These are phyloP conservation scores for Phrynosoma blainvillii DNA, from an alignment of 2,113 vertebrate species.

Conservation along the genomic window DNA sequence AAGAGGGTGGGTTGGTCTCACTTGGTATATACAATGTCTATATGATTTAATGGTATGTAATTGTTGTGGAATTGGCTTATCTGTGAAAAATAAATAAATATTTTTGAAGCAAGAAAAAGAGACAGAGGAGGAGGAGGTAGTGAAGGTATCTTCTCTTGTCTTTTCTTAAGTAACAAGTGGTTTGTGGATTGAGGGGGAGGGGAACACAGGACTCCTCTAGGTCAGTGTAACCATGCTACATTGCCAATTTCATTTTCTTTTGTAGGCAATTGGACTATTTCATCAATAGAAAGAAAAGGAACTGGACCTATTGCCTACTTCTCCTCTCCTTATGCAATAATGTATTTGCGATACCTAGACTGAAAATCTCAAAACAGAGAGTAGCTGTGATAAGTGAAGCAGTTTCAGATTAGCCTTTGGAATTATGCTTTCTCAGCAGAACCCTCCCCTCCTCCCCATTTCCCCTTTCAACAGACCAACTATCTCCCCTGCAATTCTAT, in stretches of 20 bases:
- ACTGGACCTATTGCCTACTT: not conserved
- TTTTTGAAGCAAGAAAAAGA: too few species aligned
- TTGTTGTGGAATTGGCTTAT: too few species aligned
- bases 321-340: not conserved
- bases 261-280: not conserved
- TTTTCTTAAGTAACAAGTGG: not conserved
- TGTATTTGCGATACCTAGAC: constrained; percentile 6
- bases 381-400: constrained; percentile 45
- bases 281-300: not conserved
- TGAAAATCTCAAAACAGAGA: constrained; percentile 38
- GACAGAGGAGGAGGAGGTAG: too few species aligned
- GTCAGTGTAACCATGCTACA: not conserved
- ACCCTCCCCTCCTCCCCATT: constrained; percentile 37
- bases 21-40: too few species aligned
- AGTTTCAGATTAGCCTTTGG: constrained; percentile 69
- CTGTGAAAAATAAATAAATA: too few species aligned
- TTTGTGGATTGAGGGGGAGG: not conserved
- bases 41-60: too few species aligned
- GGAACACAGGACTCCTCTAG: not conserved
- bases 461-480: constrained; percentile 41
- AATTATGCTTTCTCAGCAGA: constrained; percentile 51
- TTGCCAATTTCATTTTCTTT: not conserved
- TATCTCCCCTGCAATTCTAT: constrained; percentile 58
- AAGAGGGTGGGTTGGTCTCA: too few species aligned
- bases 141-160: not conserved